Evolutionary conservation across 2,888 invertebrate genomes (phyloP), one percentile per base, ranked within the genome.

Genomic region (Pammene aurita): DNA sequence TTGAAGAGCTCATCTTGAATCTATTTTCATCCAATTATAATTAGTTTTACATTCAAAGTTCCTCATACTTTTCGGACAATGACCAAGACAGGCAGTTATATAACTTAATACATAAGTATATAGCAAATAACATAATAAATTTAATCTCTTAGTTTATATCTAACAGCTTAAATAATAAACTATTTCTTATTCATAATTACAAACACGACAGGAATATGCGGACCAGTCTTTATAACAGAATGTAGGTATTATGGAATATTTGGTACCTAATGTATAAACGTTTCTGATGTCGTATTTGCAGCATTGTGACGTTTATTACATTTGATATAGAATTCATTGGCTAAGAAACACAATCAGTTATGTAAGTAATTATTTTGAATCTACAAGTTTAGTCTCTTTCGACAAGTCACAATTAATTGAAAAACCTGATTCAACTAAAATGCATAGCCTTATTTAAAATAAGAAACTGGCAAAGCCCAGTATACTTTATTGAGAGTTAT

Each of bases 221-320:
- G 52, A 64, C 55, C 68, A 68, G 68, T 68, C 64, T 65, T 69
- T 41, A 63, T 57, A 71, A 71, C 55, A 48, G 71, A 72, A 70
- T 73, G 63, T 54, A 54, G 34, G 34, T 72, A 67, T 72, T 61
- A 64, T 72, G 67, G 46, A 67, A 72, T 67, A 58, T 26, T 26
- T 26, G 1, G 26, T 26, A 26, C 26, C 26, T 26, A 26, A 26
- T n/a, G 54, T 56, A 65, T 62, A 58, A 70, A 67, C 56, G 44
- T 50, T 38, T 42, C 13, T 16, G 11, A 14, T 5, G 41, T 34
- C 18, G 44, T 10, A 7, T 7, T 38, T 18, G 38, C 16, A 10
- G 18, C 13, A 10, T 26, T 50, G 50, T 52, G 9, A 62, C 50
- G 18, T 52, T n/a, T n/a, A n/a, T n/a, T 6, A 14, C 6, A 48